Evolutionary conservation across 1,140 invertebrate species (phyloP).

Genomic region (Aphaenogaster ashmeadi): DNA sequence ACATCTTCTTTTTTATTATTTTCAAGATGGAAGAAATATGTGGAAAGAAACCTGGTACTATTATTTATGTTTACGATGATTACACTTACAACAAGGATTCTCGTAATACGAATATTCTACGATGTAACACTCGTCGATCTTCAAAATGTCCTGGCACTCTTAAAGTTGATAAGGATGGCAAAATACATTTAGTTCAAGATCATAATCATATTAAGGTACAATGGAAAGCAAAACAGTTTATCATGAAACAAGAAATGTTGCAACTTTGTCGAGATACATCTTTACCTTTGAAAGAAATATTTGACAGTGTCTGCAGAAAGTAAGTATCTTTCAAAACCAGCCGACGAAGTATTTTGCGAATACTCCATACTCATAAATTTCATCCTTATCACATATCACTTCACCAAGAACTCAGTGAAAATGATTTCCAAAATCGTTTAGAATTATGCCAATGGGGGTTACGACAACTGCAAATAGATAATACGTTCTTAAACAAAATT

Average conservation of each 20-base stretch:
- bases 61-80: constrained; percentile 4
- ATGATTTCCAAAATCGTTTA: no score
- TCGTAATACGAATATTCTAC: constrained; percentile 24
- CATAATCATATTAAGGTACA: background rate
- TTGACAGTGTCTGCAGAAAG: constrained; percentile 50
- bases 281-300: constrained; percentile 46
- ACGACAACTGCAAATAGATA: no score
- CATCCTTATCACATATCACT: no score
- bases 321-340: constrained; percentile 7
- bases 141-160: background rate
- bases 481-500: no score
- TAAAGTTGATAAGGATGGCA: constrained; percentile 10
- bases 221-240: constrained; percentile 8
- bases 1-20: no score
- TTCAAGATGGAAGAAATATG: constrained; percentile 12
- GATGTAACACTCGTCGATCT: constrained; percentile 26
- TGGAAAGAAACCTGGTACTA: constrained; percentile 4
- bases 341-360: no score
- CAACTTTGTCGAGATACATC: constrained; percentile 30
- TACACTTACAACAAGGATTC: constrained; percentile 18
- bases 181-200: constrained; percentile 15
- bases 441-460: no score
- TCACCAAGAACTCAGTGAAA: no score
- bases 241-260: constrained; percentile 41
- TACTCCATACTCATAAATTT: no score